These are phyloP conservation scores for Marisa cornuarietis DNA, from an alignment of 1,140 invertebrate species.

Conservation along the genomic window DNA sequence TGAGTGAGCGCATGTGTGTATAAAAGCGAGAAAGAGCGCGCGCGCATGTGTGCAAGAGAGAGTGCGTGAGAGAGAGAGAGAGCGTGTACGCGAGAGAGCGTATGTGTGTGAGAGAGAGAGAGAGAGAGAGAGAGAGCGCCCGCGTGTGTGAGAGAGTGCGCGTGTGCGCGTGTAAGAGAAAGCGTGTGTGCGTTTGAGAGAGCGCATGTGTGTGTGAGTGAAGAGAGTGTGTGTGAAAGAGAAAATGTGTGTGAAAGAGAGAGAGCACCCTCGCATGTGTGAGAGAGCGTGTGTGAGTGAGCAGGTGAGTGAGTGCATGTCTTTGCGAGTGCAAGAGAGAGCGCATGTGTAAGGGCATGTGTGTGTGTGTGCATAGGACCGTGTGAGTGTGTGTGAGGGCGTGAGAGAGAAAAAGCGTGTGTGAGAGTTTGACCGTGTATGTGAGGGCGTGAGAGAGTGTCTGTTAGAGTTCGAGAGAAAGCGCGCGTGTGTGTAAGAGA, in stretches of 20 bases:
- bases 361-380: too few species aligned
- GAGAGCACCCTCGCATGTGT: background rate
- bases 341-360: too few species aligned
- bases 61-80: background rate
- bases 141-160: background rate
- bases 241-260: background rate
- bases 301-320: too few species aligned
- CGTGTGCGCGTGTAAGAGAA: background rate
- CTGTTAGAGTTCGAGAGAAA: too few species aligned
- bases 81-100: too few species aligned
- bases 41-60: background rate
- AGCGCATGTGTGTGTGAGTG: background rate
- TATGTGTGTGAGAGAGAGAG: conserved; percentile 6
- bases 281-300: background rate
- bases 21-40: background rate
- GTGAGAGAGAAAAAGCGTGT: background rate
- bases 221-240: too few species aligned
- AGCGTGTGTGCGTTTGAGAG: background rate
- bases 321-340: too few species aligned
- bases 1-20: background rate
- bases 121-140: background rate
- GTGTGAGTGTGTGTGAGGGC: background rate
- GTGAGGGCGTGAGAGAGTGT: too few species aligned
- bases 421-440: background rate
- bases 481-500: background rate